Percentiles rank a stretch among this genome's conserved stretches.
Evolutionary conservation across 2,888 invertebrate species (phyloP).

Genomic region (Trichogramma dendrolimi): DNA sequence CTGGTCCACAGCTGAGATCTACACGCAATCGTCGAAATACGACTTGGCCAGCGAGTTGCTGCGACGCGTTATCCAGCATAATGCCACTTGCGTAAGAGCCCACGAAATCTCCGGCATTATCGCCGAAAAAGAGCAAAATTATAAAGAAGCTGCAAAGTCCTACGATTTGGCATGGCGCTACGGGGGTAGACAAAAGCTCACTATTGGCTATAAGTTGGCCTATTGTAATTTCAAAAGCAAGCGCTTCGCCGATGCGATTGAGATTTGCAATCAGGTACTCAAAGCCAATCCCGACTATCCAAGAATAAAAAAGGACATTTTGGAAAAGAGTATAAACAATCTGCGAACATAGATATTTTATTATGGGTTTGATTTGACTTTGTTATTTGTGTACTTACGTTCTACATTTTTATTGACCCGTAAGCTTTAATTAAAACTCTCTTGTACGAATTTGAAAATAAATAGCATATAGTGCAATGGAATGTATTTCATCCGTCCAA

Average conservation of each 20-base stretch:
- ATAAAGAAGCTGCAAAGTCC: conserved; percentile 75
- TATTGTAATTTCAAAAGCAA: conserved; percentile 88
- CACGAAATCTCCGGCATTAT: conserved; percentile 84
- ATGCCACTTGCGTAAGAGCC: conserved; percentile 84
- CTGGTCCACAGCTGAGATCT: conserved; percentile 71
- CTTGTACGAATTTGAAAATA: no score
- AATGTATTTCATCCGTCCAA: no score
- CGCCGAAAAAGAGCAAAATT: conserved; percentile 88
- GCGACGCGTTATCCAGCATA: conserved; percentile 71
- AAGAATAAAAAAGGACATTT: conserved; percentile 85
- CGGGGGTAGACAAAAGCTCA: conserved; percentile 75
- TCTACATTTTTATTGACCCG: no score
- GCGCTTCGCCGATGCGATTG: conserved; percentile 84
- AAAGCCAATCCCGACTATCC: conserved; percentile 82
- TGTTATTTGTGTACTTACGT: no score
- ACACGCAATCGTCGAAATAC: conserved; percentile 75
- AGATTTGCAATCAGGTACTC: conserved; percentile 80
- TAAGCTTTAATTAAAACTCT: no score
- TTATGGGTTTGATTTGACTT: no score
- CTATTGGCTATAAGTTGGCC: conserved; percentile 88
- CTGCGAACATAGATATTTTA: conserved; percentile 59
- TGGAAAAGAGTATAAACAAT: conserved; percentile 82
- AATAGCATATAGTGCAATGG: no score
- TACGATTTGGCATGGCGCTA: conserved; percentile 85
- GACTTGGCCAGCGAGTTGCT: conserved; percentile 84